Percentiles rank a stretch among this genome's conserved stretches.
These are phyloP conservation scores for Eupithecia tripunctaria DNA, from an alignment of 2,888 invertebrate genomes.

Conservation along the genomic window DNA sequence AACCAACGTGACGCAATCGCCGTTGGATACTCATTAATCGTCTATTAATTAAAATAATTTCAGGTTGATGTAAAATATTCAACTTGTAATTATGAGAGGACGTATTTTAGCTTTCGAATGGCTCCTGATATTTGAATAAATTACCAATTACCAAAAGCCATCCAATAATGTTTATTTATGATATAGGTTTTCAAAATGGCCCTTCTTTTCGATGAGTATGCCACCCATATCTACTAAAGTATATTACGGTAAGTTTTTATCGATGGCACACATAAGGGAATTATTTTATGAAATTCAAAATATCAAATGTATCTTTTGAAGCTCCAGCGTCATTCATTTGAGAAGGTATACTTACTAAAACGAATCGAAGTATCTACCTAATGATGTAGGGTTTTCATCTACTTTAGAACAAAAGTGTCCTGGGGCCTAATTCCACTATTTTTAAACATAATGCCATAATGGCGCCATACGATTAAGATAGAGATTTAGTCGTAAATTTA, in stretches of 20 bases:
- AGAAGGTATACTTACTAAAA: no score
- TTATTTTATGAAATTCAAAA: no score
- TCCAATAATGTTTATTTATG: not conserved
- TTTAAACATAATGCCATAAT: no score
- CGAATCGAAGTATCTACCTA: no score
- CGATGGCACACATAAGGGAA: no score
- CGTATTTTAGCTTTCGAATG: slow-evolving; percentile 22
- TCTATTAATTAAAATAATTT: slow-evolving; percentile 43
- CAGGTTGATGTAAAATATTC: slow-evolving; percentile 26
- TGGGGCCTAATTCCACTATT: no score
- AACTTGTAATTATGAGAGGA: slow-evolving; percentile 30
- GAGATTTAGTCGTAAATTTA: no score
- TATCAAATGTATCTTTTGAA: no score
- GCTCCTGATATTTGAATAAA: slow-evolving; percentile 32
- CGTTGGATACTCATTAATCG: slow-evolving; percentile 35
- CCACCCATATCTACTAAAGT: not conserved
- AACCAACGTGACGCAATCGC: slow-evolving; percentile 42
- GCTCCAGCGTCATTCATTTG: no score
- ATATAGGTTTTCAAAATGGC: not conserved
- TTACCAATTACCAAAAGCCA: slow-evolving; percentile 23
- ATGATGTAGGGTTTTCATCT: no score
- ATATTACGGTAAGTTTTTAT: not conserved
- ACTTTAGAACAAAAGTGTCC: no score
- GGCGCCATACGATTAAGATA: no score
- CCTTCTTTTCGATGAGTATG: not conserved